Conservation (phyloP, 2,888 invertebrate species). For the Slavum lentiscoides region DNA sequence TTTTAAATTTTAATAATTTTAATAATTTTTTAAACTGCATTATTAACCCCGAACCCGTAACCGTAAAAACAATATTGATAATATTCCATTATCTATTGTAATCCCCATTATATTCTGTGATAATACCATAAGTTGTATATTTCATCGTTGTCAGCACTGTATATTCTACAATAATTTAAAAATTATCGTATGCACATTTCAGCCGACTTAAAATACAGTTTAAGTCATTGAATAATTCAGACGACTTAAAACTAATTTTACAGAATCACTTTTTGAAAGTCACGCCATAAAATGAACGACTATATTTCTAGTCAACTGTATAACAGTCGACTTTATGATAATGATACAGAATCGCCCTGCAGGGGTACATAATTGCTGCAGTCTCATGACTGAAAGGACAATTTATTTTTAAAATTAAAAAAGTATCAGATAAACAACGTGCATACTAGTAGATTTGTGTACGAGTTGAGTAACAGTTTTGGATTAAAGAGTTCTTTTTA, state of each 20-base stretch:
- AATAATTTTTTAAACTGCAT: too few species aligned
- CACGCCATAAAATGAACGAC: conserved; percentile 9
- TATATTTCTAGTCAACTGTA: conserved; percentile 2
- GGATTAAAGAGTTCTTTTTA: too few species aligned
- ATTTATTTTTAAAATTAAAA: too few species aligned
- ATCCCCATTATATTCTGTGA: too few species aligned
- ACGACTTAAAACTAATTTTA: conserved; percentile 6
- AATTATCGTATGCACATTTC: conserved; percentile 6
- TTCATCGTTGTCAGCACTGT: not conserved
- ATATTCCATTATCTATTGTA: too few species aligned
- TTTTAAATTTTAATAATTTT: too few species aligned
- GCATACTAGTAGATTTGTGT: too few species aligned
- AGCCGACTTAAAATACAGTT: not conserved
- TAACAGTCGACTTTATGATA: not conserved
- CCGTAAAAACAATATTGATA: not conserved
- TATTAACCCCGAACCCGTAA: too few species aligned
- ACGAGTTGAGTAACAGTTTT: too few species aligned
- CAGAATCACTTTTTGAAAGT: conserved; percentile 11
- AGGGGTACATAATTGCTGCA: too few species aligned
- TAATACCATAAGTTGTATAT: not conserved
- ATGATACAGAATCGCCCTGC: not conserved
- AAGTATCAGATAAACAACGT: too few species aligned
- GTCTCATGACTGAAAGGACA: too few species aligned
- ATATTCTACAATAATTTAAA: not conserved
- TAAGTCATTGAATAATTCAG: conserved; percentile 5